Percentiles rank a stretch among this genome's conserved stretches.
phyloP scores from a whole-genome alignment of 2,797 vertebrate genomes.

The Pithecia hirsuta region DNA sequence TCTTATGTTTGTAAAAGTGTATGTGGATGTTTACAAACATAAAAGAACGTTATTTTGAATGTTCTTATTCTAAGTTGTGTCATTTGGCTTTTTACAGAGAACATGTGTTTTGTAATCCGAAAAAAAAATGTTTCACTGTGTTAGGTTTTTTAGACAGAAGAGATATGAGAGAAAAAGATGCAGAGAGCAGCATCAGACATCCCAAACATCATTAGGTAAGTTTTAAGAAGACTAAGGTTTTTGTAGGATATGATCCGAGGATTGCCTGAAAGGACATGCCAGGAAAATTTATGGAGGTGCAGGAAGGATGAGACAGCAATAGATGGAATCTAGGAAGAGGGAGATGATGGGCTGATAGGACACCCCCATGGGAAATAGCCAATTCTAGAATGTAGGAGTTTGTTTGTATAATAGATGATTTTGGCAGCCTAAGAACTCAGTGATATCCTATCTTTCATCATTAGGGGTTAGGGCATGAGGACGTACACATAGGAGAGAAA shows the following conservation, averaged over 20 bases:
- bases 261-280: neutral
- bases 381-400: neutral
- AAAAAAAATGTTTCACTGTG: neutral
- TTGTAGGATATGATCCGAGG: neutral
- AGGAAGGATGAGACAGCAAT: neutral
- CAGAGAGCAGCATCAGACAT: neutral
- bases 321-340: neutral
- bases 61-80: neutral
- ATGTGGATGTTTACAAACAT: neutral
- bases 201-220: neutral
- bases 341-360: neutral
- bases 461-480: neutral
- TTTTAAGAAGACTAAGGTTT: neutral
- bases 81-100: neutral
- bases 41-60: neutral
- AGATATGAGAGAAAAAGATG: neutral
- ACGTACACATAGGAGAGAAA: neutral
- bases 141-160: neutral
- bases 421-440: neutral
- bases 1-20: neutral
- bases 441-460: neutral
- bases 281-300: neutral
- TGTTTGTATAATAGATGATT: neutral
- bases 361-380: fast-evolving
- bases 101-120: neutral